These are phyloP conservation scores for Trematomus bernacchii DNA, from an alignment of 2,797 vertebrate genomes.

Conservation along the genomic window DNA sequence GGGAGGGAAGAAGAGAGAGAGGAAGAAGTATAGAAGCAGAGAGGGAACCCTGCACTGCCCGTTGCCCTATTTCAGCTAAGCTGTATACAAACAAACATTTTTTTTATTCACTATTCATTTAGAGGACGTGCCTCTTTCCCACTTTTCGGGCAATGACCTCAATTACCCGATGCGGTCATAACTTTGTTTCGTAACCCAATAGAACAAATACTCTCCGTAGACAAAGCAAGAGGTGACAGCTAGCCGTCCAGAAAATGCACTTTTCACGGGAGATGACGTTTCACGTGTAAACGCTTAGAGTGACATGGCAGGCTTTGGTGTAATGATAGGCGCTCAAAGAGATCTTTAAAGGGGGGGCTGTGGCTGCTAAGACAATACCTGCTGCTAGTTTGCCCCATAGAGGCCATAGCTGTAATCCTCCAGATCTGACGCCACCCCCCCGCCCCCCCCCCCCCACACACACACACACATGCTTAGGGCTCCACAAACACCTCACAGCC, in stretches of 20 bases:
- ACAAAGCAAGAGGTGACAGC: constrained; percentile 40
- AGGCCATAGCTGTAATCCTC: constrained; percentile 61
- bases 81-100: constrained; percentile 74
- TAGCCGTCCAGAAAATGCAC: constrained; percentile 1
- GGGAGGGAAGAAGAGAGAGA: constrained; percentile 33
- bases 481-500: constrained; percentile 63
- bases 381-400: constrained; percentile 33
- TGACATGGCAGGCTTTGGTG: constrained; percentile 36
- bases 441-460: not conserved
- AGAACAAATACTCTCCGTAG: constrained; percentile 37
- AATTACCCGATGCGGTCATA: constrained; percentile 60
- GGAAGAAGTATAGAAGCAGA: constrained; percentile 23
- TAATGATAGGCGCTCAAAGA: constrained; percentile 48
- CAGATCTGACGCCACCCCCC: constrained; percentile 41
- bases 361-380: constrained; percentile 53
- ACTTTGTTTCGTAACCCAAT: constrained; percentile 61
- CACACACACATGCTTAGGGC: constrained; percentile 1
- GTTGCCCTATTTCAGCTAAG: constrained; percentile 62
- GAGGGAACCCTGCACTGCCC: constrained; percentile 54
- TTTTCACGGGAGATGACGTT: constrained; percentile 45
- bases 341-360: constrained; percentile 42
- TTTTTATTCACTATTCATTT: constrained; percentile 37
- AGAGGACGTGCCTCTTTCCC: constrained; percentile 51
- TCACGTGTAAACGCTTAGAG: constrained; percentile 39
- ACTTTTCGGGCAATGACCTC: constrained; percentile 60